These are phyloP conservation scores for Copsychus sechellarum DNA, from an alignment of 2,113 vertebrate genomes.

Conservation along the genomic window DNA sequence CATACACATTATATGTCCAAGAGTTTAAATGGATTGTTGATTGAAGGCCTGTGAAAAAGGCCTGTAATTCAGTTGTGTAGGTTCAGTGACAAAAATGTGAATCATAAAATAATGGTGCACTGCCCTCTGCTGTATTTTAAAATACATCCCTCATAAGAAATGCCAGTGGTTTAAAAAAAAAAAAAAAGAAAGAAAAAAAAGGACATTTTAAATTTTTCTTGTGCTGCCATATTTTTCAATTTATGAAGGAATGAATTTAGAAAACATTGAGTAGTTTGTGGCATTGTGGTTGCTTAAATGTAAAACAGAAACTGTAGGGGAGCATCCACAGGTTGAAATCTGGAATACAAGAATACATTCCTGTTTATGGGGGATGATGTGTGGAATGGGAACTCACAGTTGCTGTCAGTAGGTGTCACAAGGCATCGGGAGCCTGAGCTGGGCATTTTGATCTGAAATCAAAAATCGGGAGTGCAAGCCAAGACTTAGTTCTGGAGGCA, in stretches of 20 bases:
- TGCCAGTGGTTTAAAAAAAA: neutral
- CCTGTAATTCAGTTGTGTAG: neutral
- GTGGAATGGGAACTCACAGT: neutral
- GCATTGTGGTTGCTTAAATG: neutral
- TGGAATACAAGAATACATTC: neutral
- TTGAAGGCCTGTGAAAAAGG: neutral
- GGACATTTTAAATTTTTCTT: neutral
- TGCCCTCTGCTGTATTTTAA: conserved; percentile 58
- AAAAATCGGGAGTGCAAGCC: neutral
- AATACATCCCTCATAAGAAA: neutral
- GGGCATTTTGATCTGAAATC: neutral
- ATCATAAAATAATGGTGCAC: neutral
- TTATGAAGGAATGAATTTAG: neutral
- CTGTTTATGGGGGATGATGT: neutral
- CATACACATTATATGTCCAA: neutral
- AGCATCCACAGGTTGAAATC: neutral
- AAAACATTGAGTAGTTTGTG: neutral
- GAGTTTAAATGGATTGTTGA: neutral
- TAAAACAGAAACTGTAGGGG: neutral
- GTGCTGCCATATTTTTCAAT: neutral
- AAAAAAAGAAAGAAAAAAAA: neutral
- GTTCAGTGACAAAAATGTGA: neutral
- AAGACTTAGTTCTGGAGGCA: neutral
- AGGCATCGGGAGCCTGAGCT: neutral
- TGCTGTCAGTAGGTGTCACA: neutral